Percentiles rank a stretch among this genome's conserved stretches.
Evolutionary conservation across 2,113 vertebrate genomes (phyloP).

Genomic region (Nipponia nippon): DNA sequence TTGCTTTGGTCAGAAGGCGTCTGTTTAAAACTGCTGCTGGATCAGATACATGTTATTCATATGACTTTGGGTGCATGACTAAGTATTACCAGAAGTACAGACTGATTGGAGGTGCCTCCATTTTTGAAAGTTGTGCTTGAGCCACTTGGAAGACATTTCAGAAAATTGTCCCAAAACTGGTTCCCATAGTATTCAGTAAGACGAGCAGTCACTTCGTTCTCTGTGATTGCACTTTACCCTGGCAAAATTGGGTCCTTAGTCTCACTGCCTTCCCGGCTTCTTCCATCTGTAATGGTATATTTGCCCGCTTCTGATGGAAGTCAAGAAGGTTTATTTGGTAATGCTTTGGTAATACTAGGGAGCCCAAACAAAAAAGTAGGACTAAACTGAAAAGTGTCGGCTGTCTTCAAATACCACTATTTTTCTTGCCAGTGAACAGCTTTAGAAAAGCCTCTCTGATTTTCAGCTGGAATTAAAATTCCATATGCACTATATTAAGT

Average conservation of each 20-base stretch:
- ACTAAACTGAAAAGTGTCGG: not conserved
- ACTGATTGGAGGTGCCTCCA: not conserved
- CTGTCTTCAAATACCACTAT: not conserved
- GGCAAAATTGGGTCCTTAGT: not conserved
- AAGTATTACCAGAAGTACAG: not conserved
- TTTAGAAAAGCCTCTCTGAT: slow-evolving; percentile 36
- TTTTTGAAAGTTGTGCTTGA: not conserved
- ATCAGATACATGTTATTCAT: not conserved
- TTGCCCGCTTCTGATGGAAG: not conserved
- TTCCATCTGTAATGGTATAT: not conserved
- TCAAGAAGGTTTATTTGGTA: not conserved
- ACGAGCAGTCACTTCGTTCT: not conserved
- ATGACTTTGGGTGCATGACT: not conserved
- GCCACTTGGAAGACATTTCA: not conserved
- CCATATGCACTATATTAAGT: slow-evolving; percentile 64
- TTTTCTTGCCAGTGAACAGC: not conserved
- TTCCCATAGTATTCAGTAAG: not conserved
- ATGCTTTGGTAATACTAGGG: not conserved
- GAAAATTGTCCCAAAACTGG: not conserved
- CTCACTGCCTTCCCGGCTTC: not conserved
- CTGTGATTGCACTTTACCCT: not conserved
- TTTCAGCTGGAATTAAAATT: slow-evolving; percentile 65
- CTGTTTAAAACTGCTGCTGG: not conserved
- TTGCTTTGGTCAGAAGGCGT: not conserved
- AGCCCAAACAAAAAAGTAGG: not conserved